These are phyloP conservation scores for Peromyscus melanophrys DNA, from an alignment of 2,797 vertebrate species.

Conservation along the genomic window DNA sequence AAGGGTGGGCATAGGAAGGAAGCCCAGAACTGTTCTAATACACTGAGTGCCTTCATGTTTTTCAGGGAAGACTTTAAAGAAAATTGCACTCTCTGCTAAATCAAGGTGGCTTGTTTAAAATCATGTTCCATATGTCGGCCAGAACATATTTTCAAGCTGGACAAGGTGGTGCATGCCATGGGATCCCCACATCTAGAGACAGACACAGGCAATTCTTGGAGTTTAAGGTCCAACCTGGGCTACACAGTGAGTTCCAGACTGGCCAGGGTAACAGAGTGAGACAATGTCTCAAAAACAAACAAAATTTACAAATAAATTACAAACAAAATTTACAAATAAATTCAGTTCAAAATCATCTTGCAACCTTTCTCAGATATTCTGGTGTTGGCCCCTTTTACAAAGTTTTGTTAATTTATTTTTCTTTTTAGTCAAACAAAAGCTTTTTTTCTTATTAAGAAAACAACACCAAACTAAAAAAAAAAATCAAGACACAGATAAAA, in stretches of 20 bases:
- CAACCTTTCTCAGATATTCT: background rate
- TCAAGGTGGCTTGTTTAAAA: background rate
- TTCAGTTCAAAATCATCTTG: background rate
- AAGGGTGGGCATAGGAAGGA: background rate
- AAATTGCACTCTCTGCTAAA: constrained; percentile 3
- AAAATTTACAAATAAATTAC: background rate
- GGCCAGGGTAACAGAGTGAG: background rate
- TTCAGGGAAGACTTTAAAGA: background rate
- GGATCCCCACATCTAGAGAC: background rate
- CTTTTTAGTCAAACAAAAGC: constrained; percentile 40
- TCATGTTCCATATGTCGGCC: background rate
- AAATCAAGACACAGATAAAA: constrained; percentile 44
- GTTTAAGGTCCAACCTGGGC: background rate
- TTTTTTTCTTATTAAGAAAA: constrained; percentile 44
- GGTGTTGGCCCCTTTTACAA: constrained; percentile 19
- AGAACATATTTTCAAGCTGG: background rate
- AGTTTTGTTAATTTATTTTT: constrained; percentile 10
- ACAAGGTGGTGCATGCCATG: background rate
- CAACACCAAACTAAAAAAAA: constrained; percentile 4
- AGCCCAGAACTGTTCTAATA: background rate
- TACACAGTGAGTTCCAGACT: background rate
- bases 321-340: constrained; percentile 7
- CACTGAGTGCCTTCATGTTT: background rate
- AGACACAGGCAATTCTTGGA: no score
- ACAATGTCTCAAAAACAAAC: background rate